Conservation (phyloP, 2,888 invertebrate species). For the Bombylius major region DNA sequence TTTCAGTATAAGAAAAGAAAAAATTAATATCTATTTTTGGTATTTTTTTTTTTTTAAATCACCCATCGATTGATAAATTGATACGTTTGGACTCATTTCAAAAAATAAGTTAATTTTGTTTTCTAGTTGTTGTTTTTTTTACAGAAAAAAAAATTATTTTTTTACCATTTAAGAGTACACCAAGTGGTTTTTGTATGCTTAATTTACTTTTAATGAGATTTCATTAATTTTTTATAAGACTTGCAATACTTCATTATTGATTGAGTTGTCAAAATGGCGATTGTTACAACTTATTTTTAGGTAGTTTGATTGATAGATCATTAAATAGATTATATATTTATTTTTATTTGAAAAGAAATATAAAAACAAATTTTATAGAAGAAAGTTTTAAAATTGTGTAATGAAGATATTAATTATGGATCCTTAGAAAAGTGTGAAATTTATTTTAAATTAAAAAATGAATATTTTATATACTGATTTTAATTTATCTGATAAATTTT, state of each 20-base stretch:
- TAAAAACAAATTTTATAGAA: too few relatives aligned
- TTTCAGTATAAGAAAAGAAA: too few relatives aligned
- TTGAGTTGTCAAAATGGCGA: not conserved
- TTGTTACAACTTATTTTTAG: not conserved
- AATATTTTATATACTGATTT: too few relatives aligned
- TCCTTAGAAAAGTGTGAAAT: too few relatives aligned
- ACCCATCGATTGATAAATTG: constrained; percentile 1
- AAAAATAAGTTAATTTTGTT: not conserved
- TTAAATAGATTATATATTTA: not conserved
- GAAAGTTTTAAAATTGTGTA: too few relatives aligned
- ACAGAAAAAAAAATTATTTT: too few relatives aligned
- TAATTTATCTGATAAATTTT: too few relatives aligned
- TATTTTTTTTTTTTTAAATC: not conserved
- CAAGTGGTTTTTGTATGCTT: not conserved
- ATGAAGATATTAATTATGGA: too few relatives aligned
- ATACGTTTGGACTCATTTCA: not conserved
- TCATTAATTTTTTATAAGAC: not conserved
- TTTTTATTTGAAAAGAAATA: too few relatives aligned
- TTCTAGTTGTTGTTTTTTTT: not conserved
- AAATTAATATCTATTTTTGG: not conserved
- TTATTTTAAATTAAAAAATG: too few relatives aligned
- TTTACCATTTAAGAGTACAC: not conserved
- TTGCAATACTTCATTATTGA: not conserved
- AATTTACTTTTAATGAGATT: constrained; percentile 5
- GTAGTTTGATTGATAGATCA: not conserved